A percentile compares a stretch with the other conserved stretches of the same genome.
Conservation (phyloP, 2,888 invertebrate genomes). For the Charanyca ferruginea region DNA sequence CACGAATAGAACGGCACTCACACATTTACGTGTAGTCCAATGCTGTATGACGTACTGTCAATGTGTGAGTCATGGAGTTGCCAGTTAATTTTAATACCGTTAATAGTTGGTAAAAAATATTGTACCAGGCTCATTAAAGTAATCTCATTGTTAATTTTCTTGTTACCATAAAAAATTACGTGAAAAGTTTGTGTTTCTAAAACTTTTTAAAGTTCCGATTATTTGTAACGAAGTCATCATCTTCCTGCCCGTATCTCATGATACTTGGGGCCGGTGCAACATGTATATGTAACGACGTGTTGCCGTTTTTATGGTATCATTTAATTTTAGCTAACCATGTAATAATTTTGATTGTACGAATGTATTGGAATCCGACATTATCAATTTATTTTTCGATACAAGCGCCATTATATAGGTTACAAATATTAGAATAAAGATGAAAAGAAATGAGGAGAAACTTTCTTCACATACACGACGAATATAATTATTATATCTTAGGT, state of each 20-base stretch:
- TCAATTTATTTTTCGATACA: not conserved
- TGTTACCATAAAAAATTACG: not conserved
- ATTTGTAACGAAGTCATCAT: not conserved
- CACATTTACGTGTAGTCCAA: conserved; percentile 67
- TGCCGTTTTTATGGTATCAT: not conserved
- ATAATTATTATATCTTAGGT: conserved; percentile 36
- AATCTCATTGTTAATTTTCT: not conserved
- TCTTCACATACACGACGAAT: conserved; percentile 27
- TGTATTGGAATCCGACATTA: too few species aligned
- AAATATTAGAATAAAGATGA: conserved; percentile 28
- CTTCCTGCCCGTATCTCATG: too few species aligned
- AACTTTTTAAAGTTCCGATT: not conserved
- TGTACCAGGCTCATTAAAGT: conserved; percentile 21
- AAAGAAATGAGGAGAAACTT: conserved; percentile 37
- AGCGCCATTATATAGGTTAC: not conserved
- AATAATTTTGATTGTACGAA: not conserved
- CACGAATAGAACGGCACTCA: conserved; percentile 71
- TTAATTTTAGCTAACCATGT: not conserved
- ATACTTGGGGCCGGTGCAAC: too few species aligned
- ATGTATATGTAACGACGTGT: not conserved
- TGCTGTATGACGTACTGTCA: conserved; percentile 60
- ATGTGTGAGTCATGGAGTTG: conserved; percentile 74
- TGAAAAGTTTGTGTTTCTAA: not conserved
- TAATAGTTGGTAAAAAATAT: conserved; percentile 51
- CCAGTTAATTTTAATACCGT: conserved; percentile 67